Evolutionary conservation across 1,140 invertebrate genomes (phyloP), one percentile per base, ranked within the genome.

Genomic region (Lanistes nyassanus): DNA sequence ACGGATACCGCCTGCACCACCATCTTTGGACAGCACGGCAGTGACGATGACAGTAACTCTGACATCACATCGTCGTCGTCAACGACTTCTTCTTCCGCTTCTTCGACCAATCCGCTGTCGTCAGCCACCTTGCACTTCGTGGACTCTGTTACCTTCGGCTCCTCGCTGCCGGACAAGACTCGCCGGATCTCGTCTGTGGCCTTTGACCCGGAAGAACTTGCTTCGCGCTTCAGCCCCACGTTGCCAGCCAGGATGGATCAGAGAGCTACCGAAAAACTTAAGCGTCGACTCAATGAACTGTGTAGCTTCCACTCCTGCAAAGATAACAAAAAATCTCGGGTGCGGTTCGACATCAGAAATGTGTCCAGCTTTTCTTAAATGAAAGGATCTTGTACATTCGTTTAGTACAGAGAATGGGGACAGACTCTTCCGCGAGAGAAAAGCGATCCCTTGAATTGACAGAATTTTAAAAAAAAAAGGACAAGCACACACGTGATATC

Each of bases 311-410:
- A 53, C 29, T 51, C 36, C 19, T 51, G 39, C 53, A 60, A 60
- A 34, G 69, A 70, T 26, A 70, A 69, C 16, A 39, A 53, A 53
- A 69, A 62, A 3, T n/a, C 67, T 29, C 64, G 75, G 37, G 75
- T 76, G n/a, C 19, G 75, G n/a, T 76, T 76, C 31, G 75, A 76
- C 56, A 76, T 76, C 42, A 29, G 67, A 19, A 76, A 76, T 39
- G 42, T 76, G 34, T 76, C 75, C 13, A 70, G 60, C 53, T 76
- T 76, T 47, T 76, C 58, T 9, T 76, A 47, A 16, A 31, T 3
- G 13, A 21, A 26, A 39, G n/a, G n/a, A n/a, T n/a, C n/a, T n/a
- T n/a, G n/a, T n/a, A n/a, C n/a, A n/a, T n/a, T n/a, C n/a, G n/a
- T n/a, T n/a, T n/a, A n/a, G n/a, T n/a, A n/a, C n/a, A n/a, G n/a